These are phyloP conservation scores for Vicugna pacos DNA, from an alignment of 2,113 vertebrate species.

Conservation along the genomic window DNA sequence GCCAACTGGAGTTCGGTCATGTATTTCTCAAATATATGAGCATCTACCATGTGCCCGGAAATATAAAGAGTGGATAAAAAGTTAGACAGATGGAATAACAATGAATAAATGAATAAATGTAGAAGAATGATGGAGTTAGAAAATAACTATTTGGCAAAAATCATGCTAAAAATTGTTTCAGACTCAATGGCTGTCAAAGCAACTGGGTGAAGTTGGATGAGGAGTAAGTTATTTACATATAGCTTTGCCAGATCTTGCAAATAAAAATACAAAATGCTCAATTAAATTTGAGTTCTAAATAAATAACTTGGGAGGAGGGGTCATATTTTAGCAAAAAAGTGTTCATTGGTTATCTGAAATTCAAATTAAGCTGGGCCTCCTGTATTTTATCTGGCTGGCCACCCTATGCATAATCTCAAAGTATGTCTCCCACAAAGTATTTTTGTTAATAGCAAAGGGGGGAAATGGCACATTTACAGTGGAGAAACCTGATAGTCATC, in stretches of 20 bases:
- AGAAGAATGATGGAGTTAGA: background rate
- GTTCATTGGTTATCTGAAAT: background rate
- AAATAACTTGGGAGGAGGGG: background rate
- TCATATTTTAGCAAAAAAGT: background rate
- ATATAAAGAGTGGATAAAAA: background rate
- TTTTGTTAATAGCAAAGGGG: background rate
- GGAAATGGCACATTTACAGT: background rate
- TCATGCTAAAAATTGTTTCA: slow-evolving; percentile 4
- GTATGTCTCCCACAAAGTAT: background rate
- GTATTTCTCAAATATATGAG: background rate
- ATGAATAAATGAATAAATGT: background rate
- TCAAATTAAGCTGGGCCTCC: slow-evolving; percentile 24
- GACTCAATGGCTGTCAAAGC: slow-evolving; percentile 4
- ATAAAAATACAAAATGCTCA: background rate
- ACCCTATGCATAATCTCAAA: background rate
- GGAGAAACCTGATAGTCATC: background rate
- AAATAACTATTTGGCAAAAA: slow-evolving; percentile 39
- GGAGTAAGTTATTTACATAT: background rate
- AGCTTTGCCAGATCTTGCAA: background rate
- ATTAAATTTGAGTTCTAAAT: slow-evolving; percentile 30
- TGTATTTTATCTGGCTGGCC: background rate
- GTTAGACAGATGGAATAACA: background rate
- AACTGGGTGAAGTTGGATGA: background rate
- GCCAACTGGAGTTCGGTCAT: background rate
- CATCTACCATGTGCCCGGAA: background rate